Percentiles rank a stretch among this genome's conserved stretches.
Conservation (phyloP, 2,888 invertebrate species). For the Caenorhabditis afra region DNA sequence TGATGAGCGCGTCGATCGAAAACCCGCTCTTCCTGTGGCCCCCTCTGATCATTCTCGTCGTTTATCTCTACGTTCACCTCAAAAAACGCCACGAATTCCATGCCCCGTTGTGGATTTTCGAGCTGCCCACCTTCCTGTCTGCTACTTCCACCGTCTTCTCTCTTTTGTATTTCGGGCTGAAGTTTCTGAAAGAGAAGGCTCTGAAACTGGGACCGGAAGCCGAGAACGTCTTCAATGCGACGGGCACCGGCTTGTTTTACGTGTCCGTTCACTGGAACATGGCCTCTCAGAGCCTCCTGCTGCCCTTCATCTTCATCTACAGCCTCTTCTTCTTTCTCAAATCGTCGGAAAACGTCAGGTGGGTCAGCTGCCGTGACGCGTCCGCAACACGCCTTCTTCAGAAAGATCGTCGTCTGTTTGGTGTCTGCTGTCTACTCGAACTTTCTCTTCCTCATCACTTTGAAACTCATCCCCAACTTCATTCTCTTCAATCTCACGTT, state of each 20-base stretch:
- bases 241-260: neutral
- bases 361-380: too few species aligned
- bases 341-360: conserved; percentile 2
- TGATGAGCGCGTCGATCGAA: too few species aligned
- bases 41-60: neutral
- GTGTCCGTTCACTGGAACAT: neutral
- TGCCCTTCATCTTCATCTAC: conserved; percentile 1
- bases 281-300: neutral
- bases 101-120: conserved; percentile 19
- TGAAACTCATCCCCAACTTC: conserved; percentile 19
- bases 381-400: conserved; percentile 1
- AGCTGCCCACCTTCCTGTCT: conserved; percentile 2
- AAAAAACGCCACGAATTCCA: conserved; percentile 18
- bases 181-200: neutral
- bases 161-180: neutral
- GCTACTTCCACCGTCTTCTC: neutral
- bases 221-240: too few species aligned
- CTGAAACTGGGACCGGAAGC: neutral
- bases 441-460: conserved; percentile 6
- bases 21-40: neutral
- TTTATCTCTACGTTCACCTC: conserved; percentile 11
- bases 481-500: conserved; percentile 16
- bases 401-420: conserved; percentile 12
- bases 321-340: neutral
- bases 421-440: conserved; percentile 10